Evolutionary conservation across 2,888 invertebrate genomes (phyloP).

Genomic region (Troides aeacus): DNA sequence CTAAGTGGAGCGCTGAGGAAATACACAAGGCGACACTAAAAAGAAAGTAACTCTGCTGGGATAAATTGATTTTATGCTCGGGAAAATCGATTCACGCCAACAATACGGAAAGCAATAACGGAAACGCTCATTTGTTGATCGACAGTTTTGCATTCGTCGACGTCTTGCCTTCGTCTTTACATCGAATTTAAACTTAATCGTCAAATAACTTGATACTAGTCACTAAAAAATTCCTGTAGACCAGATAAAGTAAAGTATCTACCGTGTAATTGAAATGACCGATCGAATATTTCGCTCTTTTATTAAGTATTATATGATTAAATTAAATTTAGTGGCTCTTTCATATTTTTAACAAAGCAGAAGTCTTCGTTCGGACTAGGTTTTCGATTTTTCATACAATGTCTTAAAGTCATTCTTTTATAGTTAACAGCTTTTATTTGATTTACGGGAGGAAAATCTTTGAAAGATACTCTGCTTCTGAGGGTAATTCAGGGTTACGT

Average conservation of each 20-base stretch:
- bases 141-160: slow-evolving; percentile 6
- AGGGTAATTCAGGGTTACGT: too few species aligned
- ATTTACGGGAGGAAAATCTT: too few species aligned
- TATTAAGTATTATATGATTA: too few species aligned
- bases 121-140: slow-evolving; percentile 38
- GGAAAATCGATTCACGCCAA: slow-evolving; percentile 51
- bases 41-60: slow-evolving; percentile 52
- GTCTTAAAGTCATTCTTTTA: too few species aligned
- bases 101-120: slow-evolving; percentile 50
- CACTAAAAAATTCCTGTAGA: background rate
- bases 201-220: background rate
- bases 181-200: slow-evolving; percentile 4
- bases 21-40: slow-evolving; percentile 42
- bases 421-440: too few species aligned
- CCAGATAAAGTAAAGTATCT: background rate
- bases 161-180: background rate
- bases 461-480: too few species aligned
- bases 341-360: too few species aligned
- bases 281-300: too few species aligned
- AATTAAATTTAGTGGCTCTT: too few species aligned
- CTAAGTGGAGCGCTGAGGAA: slow-evolving; percentile 54
- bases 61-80: slow-evolving; percentile 63
- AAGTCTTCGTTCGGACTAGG: too few species aligned
- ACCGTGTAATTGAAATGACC: too few species aligned
- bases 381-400: too few species aligned